Percentiles rank a stretch among this genome's conserved stretches.
Conservation (phyloP, 2,113 vertebrate genomes). For the Malurus melanocephalus region DNA sequence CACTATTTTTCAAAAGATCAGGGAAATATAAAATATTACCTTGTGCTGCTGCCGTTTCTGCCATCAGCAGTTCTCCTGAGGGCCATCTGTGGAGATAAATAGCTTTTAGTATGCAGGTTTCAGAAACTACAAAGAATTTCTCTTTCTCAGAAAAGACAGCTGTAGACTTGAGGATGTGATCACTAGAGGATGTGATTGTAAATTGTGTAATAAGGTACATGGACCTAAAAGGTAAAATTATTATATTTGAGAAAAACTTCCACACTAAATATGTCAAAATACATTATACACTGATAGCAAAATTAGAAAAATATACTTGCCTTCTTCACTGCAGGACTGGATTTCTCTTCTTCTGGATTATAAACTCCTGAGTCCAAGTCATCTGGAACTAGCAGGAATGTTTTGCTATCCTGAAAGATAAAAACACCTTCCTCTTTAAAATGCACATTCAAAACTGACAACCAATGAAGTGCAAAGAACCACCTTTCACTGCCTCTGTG, state of each 20-base stretch:
- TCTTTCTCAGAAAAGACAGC: neutral
- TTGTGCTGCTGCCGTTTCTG: conserved; percentile 4
- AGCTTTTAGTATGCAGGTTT: neutral
- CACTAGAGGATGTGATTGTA: neutral
- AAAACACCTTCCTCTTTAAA: neutral
- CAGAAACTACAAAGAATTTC: neutral
- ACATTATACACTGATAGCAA: neutral
- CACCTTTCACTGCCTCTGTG: neutral
- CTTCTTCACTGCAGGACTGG: conserved; percentile 29
- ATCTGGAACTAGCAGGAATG: conserved; percentile 37
- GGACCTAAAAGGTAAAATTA: neutral
- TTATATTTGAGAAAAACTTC: neutral
- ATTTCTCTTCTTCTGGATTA: neutral
- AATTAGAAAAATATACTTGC: neutral
- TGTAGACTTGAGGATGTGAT: neutral
- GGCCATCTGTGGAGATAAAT: conserved; percentile 30
- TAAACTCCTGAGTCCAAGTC: conserved; percentile 1
- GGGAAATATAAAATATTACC: conserved; percentile 33
- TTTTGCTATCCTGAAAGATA: conserved; percentile 62
- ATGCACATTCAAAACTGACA: neutral
- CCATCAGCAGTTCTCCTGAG: neutral
- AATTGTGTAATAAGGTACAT: neutral
- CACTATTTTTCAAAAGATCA: neutral
- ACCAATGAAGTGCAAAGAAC: neutral
- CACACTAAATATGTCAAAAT: neutral